These are phyloP conservation scores for Phenacoccus solenopsis DNA, from an alignment of 1,140 invertebrate genomes.

Conservation along the genomic window DNA sequence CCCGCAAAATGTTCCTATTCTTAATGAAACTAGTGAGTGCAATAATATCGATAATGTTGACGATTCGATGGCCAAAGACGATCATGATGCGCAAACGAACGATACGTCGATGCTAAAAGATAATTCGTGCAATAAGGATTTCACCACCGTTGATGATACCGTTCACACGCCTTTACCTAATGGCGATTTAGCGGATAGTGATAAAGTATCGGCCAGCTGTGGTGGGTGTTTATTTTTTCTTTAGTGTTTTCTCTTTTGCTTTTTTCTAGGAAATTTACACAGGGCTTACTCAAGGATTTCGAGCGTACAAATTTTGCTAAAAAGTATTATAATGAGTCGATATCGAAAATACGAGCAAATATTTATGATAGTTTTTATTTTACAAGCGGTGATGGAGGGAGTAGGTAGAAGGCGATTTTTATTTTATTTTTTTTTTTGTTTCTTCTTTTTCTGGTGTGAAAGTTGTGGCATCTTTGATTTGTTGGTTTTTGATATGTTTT, in stretches of 20 bases:
- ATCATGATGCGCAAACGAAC: neutral
- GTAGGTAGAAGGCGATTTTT: too few species aligned
- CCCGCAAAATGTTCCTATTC: neutral
- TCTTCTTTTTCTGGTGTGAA: too few species aligned
- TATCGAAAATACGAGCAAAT: too few species aligned
- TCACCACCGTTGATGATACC: neutral
- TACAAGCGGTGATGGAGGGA: too few species aligned
- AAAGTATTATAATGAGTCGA: neutral
- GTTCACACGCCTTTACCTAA: neutral
- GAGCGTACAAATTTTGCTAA: neutral
- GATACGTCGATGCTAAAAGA: neutral
- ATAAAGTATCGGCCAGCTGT: neutral
- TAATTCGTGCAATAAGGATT: neutral
- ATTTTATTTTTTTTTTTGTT: too few species aligned
- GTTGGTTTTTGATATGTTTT: too few species aligned
- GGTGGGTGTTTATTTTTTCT: neutral
- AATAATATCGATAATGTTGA: neutral
- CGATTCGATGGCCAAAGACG: neutral
- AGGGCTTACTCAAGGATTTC: neutral
- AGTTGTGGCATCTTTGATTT: too few species aligned
- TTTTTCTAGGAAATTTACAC: neutral
- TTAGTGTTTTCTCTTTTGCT: neutral
- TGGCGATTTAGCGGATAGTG: neutral
- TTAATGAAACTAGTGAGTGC: neutral
- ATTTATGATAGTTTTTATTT: too few species aligned